Evolutionary conservation across 2,113 vertebrate species (phyloP).

Genomic region (Hemiscyllium ocellatum): DNA sequence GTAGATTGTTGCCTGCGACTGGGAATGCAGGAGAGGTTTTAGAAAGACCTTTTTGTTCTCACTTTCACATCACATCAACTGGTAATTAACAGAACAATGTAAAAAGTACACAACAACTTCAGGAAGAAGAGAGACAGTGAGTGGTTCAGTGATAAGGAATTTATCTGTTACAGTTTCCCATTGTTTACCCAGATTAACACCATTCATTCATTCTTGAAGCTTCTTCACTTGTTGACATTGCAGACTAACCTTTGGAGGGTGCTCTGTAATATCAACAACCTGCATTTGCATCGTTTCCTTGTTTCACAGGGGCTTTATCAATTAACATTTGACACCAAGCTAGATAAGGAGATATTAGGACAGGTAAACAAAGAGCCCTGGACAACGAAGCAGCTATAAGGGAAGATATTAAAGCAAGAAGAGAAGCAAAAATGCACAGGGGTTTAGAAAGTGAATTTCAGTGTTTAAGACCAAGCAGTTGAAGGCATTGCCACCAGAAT

Average conservation of each 20-base stretch:
- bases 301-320: not conserved
- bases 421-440: no score
- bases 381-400: no score
- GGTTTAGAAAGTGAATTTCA: no score
- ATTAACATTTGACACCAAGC: not conserved
- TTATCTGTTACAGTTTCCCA: not conserved
- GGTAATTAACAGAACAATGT: slow-evolving; percentile 16
- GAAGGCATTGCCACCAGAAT: no score
- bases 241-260: not conserved
- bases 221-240: not conserved
- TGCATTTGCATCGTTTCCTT: not conserved
- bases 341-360: not conserved
- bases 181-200: not conserved
- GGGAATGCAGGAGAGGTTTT: not conserved
- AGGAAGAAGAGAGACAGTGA: not conserved
- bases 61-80: slow-evolving; percentile 4
- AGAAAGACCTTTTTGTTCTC: not conserved
- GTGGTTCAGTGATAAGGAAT: not conserved
- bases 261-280: not conserved
- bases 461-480: no score
- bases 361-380: no score
- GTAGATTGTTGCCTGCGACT: not conserved
- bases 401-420: not conserved
- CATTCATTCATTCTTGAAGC: not conserved
- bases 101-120: not conserved